Evolutionary conservation across 2,888 invertebrate species (phyloP), one percentile per base, ranked within the genome.

Genomic region (Gryllus longicercus): DNA sequence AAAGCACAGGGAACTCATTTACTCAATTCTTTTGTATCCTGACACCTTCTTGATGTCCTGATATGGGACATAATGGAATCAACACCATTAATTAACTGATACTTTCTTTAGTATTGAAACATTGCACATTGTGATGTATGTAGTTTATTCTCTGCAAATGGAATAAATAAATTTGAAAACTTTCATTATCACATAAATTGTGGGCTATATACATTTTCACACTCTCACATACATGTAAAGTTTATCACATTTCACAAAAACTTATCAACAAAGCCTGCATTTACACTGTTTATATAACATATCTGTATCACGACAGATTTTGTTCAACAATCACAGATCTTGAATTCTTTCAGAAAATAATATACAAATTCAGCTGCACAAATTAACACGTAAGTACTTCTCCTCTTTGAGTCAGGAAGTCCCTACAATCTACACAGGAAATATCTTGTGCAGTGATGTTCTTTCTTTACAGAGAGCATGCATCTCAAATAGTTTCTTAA

Each of bases 101-200:
- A 38, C 38, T 38, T 18, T 63, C 63, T 63, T 63, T n/a, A 63
- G 16, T 63, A n/a, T 18, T 63, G 63, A 63, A 63, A 18, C 16
- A 63, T 63, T 63, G 63, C 63, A 63, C 63, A 63, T 38, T 63
- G 63, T 63, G 63, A 63, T 63, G 63, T 63, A 63, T 63, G n/a
- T 63, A 63, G 63, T n/a, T 63, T 63, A 10, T 63, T n/a, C 63
- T 63, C 63, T 63, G 63, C 63, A n/a, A 63, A 63, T 63, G 63
- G 63, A 63, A 63, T 63, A 63, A 63, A 63, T 63, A 63, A 18
- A 63, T 63, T n/a, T 63, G 63, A 63, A 63, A 63, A 63, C 63
- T 63, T 63, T 63, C n/a, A 18, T 63, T 63, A 63, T 63, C 63
- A 63, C 63, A 63, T 63, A 63, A 63, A 63, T 38, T 38, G 38